These are phyloP conservation scores for Hylia prasina DNA, from an alignment of 2,113 vertebrate species.

Conservation along the genomic window DNA sequence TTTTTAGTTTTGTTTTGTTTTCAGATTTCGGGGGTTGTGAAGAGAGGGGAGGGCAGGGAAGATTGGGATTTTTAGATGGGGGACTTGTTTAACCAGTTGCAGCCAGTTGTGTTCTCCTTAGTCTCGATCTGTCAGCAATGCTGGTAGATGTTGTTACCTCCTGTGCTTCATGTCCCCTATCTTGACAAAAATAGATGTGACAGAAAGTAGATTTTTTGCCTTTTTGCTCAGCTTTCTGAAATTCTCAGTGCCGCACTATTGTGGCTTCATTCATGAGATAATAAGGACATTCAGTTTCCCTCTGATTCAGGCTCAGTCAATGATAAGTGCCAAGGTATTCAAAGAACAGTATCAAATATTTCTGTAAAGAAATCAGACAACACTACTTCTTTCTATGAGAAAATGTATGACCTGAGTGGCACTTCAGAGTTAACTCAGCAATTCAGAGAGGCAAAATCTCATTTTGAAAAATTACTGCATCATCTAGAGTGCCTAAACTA, in stretches of 20 bases:
- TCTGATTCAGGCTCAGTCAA: background rate
- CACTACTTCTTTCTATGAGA: background rate
- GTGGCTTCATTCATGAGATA: background rate
- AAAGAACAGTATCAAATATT: background rate
- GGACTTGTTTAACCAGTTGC: background rate
- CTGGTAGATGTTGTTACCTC: background rate
- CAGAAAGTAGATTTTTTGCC: background rate
- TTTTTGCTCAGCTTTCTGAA: background rate
- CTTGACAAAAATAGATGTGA: background rate
- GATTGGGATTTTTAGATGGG: fast-evolving
- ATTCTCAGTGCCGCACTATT: background rate
- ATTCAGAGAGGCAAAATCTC: background rate
- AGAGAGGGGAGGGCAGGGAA: fast-evolving
- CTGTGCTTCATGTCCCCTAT: background rate
- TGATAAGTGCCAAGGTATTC: background rate
- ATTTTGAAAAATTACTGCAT: background rate
- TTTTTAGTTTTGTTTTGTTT: background rate
- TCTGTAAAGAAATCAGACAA: background rate
- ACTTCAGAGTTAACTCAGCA: background rate
- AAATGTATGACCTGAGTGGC: background rate
- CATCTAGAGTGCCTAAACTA: background rate
- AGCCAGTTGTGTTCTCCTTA: background rate
- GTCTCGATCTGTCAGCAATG: background rate
- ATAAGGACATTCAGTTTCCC: background rate
- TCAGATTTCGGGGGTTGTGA: background rate